Percentiles rank a stretch among this genome's conserved stretches.
Evolutionary conservation across 1,140 invertebrate species (phyloP).

Genomic region (Campodea augens): DNA sequence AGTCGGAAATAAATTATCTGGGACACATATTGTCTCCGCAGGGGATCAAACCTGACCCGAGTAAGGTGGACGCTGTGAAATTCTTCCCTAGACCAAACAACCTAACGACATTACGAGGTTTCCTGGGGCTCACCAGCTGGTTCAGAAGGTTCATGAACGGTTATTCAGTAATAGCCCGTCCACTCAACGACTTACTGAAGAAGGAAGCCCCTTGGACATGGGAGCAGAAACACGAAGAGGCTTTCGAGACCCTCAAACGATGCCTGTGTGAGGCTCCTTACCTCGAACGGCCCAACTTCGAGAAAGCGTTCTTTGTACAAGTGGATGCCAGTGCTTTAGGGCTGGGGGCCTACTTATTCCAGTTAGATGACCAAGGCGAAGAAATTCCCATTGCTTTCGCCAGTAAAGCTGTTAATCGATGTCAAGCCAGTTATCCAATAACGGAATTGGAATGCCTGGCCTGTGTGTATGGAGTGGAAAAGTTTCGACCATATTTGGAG

Average conservation of each 20-base stretch:
- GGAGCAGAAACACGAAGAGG: constrained; percentile 7
- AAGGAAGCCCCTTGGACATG: constrained; percentile 12
- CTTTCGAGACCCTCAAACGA: constrained; percentile 13
- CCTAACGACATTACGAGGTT: constrained; percentile 17
- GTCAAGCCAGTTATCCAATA: constrained; percentile 21
- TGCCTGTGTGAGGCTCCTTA: constrained; percentile 7
- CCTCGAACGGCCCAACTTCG: constrained; percentile 17
- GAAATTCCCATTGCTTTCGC: constrained; percentile 25
- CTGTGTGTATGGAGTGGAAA: constrained; percentile 19
- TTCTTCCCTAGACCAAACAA: constrained; percentile 18
- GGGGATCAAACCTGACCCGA: constrained; percentile 7
- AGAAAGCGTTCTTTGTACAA: constrained; percentile 14
- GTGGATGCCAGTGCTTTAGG: constrained; percentile 21
- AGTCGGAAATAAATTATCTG: background rate
- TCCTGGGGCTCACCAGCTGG: constrained; percentile 23
- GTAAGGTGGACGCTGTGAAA: constrained; percentile 21
- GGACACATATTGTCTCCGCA: constrained; percentile 2
- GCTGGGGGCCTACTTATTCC: constrained; percentile 21
- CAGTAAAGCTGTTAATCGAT: constrained; percentile 17
- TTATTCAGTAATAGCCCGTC: constrained; percentile 10
- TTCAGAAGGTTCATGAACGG: constrained; percentile 17
- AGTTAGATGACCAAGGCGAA: constrained; percentile 20
- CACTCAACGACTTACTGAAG: constrained; percentile 13
- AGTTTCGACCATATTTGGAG: constrained; percentile 24
- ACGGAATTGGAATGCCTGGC: constrained; percentile 26